phyloP scores from a whole-genome alignment of 1,140 invertebrate genomes.

The Chrysomallon squamiferum region DNA sequence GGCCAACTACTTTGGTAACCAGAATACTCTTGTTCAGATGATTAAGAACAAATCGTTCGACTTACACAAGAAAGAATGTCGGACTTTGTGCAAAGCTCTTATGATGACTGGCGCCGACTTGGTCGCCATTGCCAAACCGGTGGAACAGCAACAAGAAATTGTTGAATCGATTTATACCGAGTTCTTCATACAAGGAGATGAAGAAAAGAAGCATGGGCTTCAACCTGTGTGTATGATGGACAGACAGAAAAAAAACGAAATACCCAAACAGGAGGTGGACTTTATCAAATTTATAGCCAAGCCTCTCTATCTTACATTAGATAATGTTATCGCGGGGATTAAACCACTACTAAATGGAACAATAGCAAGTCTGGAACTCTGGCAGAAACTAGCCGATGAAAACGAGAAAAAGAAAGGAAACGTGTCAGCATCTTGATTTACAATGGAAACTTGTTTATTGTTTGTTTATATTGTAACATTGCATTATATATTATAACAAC shows the following conservation, averaged over 20 bases:
- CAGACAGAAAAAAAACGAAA: slow-evolving; percentile 72
- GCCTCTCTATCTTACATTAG: too few relatives aligned
- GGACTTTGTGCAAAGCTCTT: slow-evolving; percentile 12
- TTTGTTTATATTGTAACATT: too few relatives aligned
- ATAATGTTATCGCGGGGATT: too few relatives aligned
- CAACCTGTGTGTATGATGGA: slow-evolving; percentile 83
- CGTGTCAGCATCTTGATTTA: too few relatives aligned
- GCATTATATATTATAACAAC: too few relatives aligned
- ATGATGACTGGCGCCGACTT: slow-evolving; percentile 49
- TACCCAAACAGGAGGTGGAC: slow-evolving; percentile 74
- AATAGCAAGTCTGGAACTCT: too few relatives aligned
- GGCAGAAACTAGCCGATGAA: too few relatives aligned
- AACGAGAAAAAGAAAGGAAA: too few relatives aligned
- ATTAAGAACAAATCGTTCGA: slow-evolving; percentile 24
- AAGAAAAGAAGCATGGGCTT: slow-evolving; percentile 72
- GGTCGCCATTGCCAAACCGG: slow-evolving; percentile 45
- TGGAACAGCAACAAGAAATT: slow-evolving; percentile 37
- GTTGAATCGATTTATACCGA: slow-evolving; percentile 44
- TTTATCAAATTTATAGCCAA: too few relatives aligned
- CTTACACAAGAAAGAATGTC: slow-evolving; percentile 1
- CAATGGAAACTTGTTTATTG: too few relatives aligned
- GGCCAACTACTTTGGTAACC: slow-evolving; percentile 41
- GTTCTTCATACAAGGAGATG: slow-evolving; percentile 69
- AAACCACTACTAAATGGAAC: too few relatives aligned
- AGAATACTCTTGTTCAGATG: slow-evolving; percentile 25